Percentiles rank a stretch among this genome's conserved stretches.
Conservation (phyloP, 2,113 vertebrate genomes). For the Salvelinus namaycush region DNA sequence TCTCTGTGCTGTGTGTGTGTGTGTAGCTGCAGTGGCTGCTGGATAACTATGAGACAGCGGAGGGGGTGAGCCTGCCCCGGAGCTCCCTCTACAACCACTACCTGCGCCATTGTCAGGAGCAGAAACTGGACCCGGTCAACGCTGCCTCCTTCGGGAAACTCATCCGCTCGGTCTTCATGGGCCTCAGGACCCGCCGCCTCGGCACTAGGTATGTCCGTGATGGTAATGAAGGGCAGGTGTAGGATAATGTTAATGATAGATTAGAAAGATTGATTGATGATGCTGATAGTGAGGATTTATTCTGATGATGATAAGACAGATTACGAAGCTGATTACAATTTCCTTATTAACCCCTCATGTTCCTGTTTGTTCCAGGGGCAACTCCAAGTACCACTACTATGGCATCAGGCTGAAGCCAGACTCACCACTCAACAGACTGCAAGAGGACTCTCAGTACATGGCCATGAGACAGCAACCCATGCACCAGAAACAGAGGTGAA, state of each 20-base stretch:
- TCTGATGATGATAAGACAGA: no score
- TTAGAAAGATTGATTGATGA: slow-evolving; percentile 15
- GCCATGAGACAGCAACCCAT: slow-evolving; percentile 96
- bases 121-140: slow-evolving; percentile 96
- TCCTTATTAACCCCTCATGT: slow-evolving; percentile 6
- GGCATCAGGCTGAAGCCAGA: slow-evolving; percentile 97
- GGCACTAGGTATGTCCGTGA: slow-evolving; percentile 85
- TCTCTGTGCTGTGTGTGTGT: slow-evolving; percentile 36
- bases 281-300: neutral
- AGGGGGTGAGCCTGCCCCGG: slow-evolving; percentile 92
- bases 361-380: slow-evolving; percentile 81
- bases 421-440: slow-evolving; percentile 91
- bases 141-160: slow-evolving; percentile 97
- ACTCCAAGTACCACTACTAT: slow-evolving; percentile 98
- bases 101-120: slow-evolving; percentile 94
- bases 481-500: slow-evolving; percentile 95
- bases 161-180: slow-evolving; percentile 98
- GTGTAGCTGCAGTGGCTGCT: slow-evolving; percentile 94
- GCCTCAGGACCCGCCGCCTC: slow-evolving; percentile 89
- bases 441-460: slow-evolving; percentile 96
- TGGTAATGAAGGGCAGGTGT: slow-evolving; percentile 50
- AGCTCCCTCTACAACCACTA: slow-evolving; percentile 98
- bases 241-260: slow-evolving; percentile 32
- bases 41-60: slow-evolving; percentile 95
- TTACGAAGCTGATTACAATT: no score